phyloP scores from a whole-genome alignment of 2,113 vertebrate species.

The Lipotes vexillifer region DNA sequence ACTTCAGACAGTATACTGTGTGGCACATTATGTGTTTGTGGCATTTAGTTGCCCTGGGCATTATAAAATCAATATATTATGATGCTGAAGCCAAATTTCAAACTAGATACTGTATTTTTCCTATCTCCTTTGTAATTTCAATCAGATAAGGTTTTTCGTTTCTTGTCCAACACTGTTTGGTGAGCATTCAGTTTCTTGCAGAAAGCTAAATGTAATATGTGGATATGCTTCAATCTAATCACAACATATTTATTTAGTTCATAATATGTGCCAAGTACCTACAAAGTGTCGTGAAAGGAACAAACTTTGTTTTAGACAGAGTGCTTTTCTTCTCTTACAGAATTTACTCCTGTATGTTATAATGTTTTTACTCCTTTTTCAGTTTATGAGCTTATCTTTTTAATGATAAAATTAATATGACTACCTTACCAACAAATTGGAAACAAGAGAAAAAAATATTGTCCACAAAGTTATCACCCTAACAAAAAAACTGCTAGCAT shows the following conservation, averaged over 20 bases:
- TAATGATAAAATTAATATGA: background rate
- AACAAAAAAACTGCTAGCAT: background rate
- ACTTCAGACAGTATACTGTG: constrained; percentile 41
- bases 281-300: background rate
- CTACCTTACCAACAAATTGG: background rate
- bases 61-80: constrained; percentile 70
- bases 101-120: constrained; percentile 55
- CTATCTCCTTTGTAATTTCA: constrained; percentile 64
- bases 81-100: constrained; percentile 61
- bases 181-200: constrained; percentile 24
- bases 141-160: constrained; percentile 58
- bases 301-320: background rate
- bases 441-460: background rate
- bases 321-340: background rate
- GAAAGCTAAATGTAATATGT: constrained; percentile 20
- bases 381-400: background rate
- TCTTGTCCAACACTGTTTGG: constrained; percentile 25
- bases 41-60: constrained; percentile 60
- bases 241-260: background rate
- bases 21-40: constrained; percentile 44
- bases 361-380: background rate
- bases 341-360: background rate
- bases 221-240: constrained; percentile 4
- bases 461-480: background rate
- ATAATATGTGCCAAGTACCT: background rate